Evolutionary conservation across 2,797 vertebrate genomes (phyloP), one percentile per base, ranked within the genome.

Genomic region (Dromococcyx pavoninus): DNA sequence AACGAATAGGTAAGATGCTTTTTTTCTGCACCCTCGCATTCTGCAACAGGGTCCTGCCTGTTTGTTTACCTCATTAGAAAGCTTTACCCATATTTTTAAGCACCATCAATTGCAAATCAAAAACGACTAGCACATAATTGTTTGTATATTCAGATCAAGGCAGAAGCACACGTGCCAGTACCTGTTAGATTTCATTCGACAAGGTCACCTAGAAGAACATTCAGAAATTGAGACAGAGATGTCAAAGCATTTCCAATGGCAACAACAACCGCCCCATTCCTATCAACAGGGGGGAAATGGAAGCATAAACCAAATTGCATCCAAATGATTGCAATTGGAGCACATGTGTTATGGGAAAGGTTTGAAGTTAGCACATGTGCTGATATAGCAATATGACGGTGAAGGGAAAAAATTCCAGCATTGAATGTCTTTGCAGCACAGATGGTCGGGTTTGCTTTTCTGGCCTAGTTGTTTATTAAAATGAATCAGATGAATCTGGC

Each of bases 341-440:
- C 86, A 94, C 94, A 91, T 94, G 89, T 96, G 94, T 95, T 95
- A 87, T 33, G 53, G 81, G 57, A 80, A 94, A 94, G 93, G 92
- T 93, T 96, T 96, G 94, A 97, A 96, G 89, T 91, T 88, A 95
- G 82, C 94, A 91, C 95, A 96, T 95, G 92, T 96, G 93, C 95
- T 96, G 94, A 95, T 93, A 93, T 85, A 94, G 93, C 93, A 94
- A 86, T 96, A 88, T 74, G 93, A 97, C 16, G 58, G 93, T 91
- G 76, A 90, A 70, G 77, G 84, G 70, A 22, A 41, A 83, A 83
- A 46, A 95, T 94, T 93, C 93, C 87, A 93, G 82, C 66, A 86
- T 96, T 96, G 86, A 90, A 78, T 96, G 84, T 86, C 89, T 96
- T 97, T 95, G 83, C 91, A 75, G 91, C 94, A 94, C 97, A 97